Percentiles rank a stretch among this genome's conserved stretches.
phyloP scores from a whole-genome alignment of 2,113 vertebrate genomes.

The Corythornis cristatus region DNA sequence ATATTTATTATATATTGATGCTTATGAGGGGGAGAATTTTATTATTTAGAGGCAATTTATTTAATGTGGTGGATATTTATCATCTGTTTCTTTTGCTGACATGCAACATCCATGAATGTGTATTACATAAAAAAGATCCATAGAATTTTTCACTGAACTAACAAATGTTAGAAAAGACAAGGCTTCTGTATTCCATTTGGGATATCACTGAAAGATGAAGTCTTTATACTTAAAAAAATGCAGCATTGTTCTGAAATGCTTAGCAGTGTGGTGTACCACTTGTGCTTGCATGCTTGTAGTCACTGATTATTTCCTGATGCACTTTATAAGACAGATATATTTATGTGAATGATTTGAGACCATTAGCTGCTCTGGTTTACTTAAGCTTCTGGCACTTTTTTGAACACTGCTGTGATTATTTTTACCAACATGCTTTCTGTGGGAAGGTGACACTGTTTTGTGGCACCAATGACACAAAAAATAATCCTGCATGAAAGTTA shows the following conservation, averaged over 20 bases:
- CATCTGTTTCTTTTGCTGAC: neutral
- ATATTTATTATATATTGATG: neutral
- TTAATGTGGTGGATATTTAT: neutral
- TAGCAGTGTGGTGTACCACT: conserved; percentile 19
- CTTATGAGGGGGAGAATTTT: neutral
- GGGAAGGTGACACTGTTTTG: conserved; percentile 52
- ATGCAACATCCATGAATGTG: neutral
- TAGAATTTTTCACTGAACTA: neutral
- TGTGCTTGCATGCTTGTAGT: conserved; percentile 65
- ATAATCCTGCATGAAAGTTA: conserved; percentile 57
- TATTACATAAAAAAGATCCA: neutral
- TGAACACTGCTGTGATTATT: conserved; percentile 59
- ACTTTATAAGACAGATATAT: conserved; percentile 34
- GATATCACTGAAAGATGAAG: neutral
- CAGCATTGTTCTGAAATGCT: neutral
- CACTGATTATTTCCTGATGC: conserved; percentile 55
- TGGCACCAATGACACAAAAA: conserved; percentile 24
- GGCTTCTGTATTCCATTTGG: neutral
- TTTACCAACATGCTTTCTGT: conserved; percentile 42
- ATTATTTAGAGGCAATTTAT: neutral
- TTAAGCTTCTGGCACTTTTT: conserved; percentile 50
- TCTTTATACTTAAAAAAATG: neutral
- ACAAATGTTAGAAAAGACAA: neutral
- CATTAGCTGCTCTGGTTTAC: conserved; percentile 56
- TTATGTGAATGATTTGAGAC: conserved; percentile 60